phyloP scores from a whole-genome alignment of 2,113 vertebrate genomes.

The Dasyprocta punctata region DNA sequence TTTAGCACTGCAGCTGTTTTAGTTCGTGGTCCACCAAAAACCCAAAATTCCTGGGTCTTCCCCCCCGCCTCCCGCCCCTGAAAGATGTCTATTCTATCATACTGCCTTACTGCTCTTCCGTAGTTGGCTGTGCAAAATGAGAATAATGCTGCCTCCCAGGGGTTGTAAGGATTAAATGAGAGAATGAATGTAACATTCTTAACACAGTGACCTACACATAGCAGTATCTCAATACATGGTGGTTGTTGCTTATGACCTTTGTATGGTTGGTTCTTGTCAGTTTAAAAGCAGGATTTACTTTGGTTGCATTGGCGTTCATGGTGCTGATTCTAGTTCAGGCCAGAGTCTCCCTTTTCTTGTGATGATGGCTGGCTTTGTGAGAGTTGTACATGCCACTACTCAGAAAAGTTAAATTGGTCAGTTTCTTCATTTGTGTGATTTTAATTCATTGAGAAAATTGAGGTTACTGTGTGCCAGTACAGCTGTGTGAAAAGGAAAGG shows the following conservation, averaged over 20 bases:
- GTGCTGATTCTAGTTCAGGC: neutral
- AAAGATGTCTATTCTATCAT: neutral
- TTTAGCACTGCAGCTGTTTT: neutral
- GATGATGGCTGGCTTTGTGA: neutral
- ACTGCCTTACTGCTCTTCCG: neutral
- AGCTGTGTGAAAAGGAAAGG: neutral
- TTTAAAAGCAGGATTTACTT: conserved; percentile 8
- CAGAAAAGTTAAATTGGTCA: neutral
- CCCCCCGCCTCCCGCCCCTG: too few relatives aligned
- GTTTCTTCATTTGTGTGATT: neutral
- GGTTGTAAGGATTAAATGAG: neutral
- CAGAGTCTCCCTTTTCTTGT: neutral
- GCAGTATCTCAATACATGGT: neutral
- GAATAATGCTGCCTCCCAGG: neutral
- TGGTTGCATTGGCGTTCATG: neutral
- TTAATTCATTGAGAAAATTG: neutral
- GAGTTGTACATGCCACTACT: neutral
- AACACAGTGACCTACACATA: neutral
- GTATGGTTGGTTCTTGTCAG: neutral
- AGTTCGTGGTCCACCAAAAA: neutral
- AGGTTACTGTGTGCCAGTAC: neutral
- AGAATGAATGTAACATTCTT: neutral
- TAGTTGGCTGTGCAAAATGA: neutral
- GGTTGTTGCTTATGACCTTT: neutral
- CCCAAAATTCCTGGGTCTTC: neutral